Percentiles rank a stretch among this genome's conserved stretches.
These are phyloP conservation scores for Pocillopora verrucosa DNA, from an alignment of 64 coral and sea anemone species.

Conservation along the genomic window DNA sequence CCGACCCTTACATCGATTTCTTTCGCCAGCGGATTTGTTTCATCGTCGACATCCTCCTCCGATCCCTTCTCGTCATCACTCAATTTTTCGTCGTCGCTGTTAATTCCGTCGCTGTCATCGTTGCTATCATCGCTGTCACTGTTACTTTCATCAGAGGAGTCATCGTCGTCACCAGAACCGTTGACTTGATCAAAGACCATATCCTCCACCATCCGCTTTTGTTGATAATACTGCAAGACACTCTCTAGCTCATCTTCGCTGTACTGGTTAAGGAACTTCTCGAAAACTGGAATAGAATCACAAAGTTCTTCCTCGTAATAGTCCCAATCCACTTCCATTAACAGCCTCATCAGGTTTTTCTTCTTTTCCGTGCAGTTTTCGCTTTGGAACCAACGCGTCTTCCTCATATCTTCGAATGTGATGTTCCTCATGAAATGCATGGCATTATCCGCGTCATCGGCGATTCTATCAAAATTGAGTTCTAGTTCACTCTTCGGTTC, in stretches of 20 bases:
- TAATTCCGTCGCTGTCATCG: slow-evolving; percentile 7
- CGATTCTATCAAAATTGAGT: slow-evolving; percentile 55
- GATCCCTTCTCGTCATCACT: slow-evolving; percentile 33
- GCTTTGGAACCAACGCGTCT: slow-evolving; percentile 69
- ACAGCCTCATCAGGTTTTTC: slow-evolving; percentile 64
- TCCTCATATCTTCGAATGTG: slow-evolving; percentile 68
- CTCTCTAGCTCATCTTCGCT: slow-evolving; percentile 33
- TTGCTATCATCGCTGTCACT: slow-evolving; percentile 22
- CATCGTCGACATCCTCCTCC: neutral
- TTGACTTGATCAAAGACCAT: slow-evolving; percentile 18
- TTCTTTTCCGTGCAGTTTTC: slow-evolving; percentile 61
- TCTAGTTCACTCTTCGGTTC: slow-evolving; percentile 73
- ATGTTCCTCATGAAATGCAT: slow-evolving; percentile 72
- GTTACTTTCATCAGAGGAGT: neutral
- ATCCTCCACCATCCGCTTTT: slow-evolving; percentile 39
- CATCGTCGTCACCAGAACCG: slow-evolving; percentile 1
- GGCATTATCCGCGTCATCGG: slow-evolving; percentile 68
- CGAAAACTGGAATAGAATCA: slow-evolving; percentile 80
- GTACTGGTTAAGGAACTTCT: slow-evolving; percentile 59
- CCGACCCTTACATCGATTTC: neutral
- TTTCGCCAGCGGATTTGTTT: neutral
- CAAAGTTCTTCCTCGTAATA: slow-evolving; percentile 72
- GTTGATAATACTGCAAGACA: slow-evolving; percentile 12
- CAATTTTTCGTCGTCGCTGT: slow-evolving; percentile 43
- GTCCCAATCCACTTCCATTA: slow-evolving; percentile 80